Base-by-base conservation (phyloP, 2,888 invertebrate species). In the Eilema sororculum region DNA sequence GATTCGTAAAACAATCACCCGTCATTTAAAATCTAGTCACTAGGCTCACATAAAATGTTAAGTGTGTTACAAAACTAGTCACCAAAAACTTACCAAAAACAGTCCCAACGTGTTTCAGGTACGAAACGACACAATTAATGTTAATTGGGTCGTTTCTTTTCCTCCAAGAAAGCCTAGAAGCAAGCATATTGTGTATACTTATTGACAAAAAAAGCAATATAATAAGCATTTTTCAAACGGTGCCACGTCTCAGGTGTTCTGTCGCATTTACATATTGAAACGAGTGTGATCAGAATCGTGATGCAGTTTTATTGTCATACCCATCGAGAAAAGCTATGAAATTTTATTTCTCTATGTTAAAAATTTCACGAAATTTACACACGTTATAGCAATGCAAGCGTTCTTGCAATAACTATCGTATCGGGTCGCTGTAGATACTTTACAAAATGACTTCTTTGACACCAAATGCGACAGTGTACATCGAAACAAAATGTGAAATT, bases 291-390 rank as follows among this genome's bases (percentile, higher is more conserved):
- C 92, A 90, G 94, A 93, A 95, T 93, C 89, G 93, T 90, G 90
- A 94, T 94, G 95, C 94, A 95, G 87, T 94, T 94, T 95, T 94
- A 94, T 93, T 94, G 93, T 93, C 92, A 92, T 89, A 88, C 84
- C 84, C 85, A 84, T 79, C 86, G 90, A 90, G 89, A 89, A 87
- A 86, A 87, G 89, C 89, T 85, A 91, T 92, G 89, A 91, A 91
- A 91, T 92, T 90, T 92, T 91, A 92, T 89, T 89, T 86, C 84
- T 87, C 86, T 75, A 87, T 85, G 84, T 87, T 86, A 88, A 89
- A 88, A 84, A 84, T 87, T 87, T 82, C 80, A 80, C 79, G 80
- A 79, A 84, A 84, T 86, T 86, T 81, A 79, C 79, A 77, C 77
- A 82, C 81, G 82, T 83, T 82, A 83, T 83, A 76, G 65, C 78